Conservation (phyloP, 92 coral and sea anemone genomes). For the Heliopora coerulea region DNA sequence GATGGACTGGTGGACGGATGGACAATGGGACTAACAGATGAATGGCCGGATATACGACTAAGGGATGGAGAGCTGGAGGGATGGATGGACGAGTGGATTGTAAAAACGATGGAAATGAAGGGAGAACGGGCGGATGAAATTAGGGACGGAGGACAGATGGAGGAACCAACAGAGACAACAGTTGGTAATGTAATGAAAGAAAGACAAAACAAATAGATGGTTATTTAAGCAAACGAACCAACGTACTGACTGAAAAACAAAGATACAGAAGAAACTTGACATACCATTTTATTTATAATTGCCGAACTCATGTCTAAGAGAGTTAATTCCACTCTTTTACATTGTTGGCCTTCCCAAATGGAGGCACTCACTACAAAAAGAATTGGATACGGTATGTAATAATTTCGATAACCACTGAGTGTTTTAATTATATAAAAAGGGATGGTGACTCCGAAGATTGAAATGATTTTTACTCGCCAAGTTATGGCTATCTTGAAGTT, state of each 20-base stretch:
- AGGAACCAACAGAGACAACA: too few species aligned
- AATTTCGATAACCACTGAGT: too few species aligned
- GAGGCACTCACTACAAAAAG: constrained; percentile 81
- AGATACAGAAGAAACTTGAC: neutral
- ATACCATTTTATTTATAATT: constrained; percentile 85
- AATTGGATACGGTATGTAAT: too few species aligned
- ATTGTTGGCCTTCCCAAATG: constrained; percentile 94
- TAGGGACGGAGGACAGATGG: too few species aligned
- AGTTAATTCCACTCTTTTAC: constrained; percentile 88
- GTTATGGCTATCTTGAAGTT: too few species aligned
- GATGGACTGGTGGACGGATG: neutral
- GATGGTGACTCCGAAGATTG: too few species aligned
- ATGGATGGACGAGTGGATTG: neutral
- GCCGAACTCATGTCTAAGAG: constrained; percentile 90
- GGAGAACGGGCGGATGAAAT: too few species aligned
- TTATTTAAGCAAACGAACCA: neutral
- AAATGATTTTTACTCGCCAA: too few species aligned
- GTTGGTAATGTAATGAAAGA: too few species aligned
- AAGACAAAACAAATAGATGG: too few species aligned
- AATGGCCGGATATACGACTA: neutral
- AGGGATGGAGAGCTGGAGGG: neutral
- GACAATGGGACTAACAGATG: neutral
- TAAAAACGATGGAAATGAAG: too few species aligned
- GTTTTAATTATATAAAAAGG: too few species aligned
- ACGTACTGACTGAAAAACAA: neutral